Conservation (phyloP, 2,888 invertebrate genomes). For the Andrena bucephala region DNA sequence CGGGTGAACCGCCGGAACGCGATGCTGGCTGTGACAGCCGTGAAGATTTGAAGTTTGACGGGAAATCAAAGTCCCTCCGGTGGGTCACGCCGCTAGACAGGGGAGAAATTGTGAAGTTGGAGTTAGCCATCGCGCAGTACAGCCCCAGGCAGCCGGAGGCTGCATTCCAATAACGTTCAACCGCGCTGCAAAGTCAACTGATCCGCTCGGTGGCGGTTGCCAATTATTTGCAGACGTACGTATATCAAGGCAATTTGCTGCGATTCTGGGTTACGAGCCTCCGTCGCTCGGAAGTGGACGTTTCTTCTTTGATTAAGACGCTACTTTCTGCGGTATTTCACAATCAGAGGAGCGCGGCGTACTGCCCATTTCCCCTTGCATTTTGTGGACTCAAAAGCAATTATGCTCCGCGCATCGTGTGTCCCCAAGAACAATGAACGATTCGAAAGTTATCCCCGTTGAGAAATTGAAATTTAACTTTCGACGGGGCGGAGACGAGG, state of each 20-base stretch:
- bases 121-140: not conserved
- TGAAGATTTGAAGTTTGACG: conserved; percentile 20
- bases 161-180: conserved; percentile 27
- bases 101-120: conserved; percentile 32
- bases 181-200: conserved; percentile 16
- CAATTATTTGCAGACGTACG: conserved; percentile 16
- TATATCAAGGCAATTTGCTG: not conserved
- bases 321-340: not conserved
- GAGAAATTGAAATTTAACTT: conserved; percentile 32
- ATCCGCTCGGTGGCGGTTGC: conserved; percentile 4
- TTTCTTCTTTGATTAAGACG: not conserved
- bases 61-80: conserved; percentile 31
- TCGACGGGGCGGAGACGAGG: not conserved
- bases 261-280: not conserved
- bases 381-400: not conserved
- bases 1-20: not conserved
- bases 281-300: not conserved
- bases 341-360: not conserved
- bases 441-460: not conserved
- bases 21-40: not conserved
- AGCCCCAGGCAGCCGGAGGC: not conserved
- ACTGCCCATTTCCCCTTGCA: not conserved
- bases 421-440: not conserved
- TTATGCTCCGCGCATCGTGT: not conserved
- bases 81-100: conserved; percentile 32